phyloP scores from a whole-genome alignment of 2,113 vertebrate species.

The Origma solitaria region DNA sequence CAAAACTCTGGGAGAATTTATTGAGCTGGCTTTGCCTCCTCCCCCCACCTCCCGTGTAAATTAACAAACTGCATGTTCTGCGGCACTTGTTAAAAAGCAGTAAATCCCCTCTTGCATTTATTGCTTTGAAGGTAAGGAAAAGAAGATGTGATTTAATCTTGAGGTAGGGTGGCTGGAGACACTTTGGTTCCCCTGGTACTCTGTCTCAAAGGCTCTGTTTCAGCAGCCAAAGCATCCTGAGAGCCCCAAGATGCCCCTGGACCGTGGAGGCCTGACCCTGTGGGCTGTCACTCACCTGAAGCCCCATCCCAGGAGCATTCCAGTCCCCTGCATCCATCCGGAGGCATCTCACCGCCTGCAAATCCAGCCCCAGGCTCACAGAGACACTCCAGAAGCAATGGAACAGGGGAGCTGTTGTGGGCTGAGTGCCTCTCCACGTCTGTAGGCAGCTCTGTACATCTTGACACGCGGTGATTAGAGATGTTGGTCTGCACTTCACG shows the following conservation, averaged over 20 bases:
- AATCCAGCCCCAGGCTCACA: background rate
- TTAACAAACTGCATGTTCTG: slow-evolving; percentile 49
- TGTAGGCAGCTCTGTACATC: background rate
- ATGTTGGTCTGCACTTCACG: background rate
- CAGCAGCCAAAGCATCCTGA: background rate
- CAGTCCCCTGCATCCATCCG: background rate
- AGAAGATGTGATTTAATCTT: background rate
- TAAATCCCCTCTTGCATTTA: slow-evolving; percentile 22
- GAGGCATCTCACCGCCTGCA: background rate
- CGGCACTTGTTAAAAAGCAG: slow-evolving; percentile 48
- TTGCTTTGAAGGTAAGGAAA: background rate
- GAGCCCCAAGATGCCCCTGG: background rate
- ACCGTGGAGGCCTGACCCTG: fast-evolving
- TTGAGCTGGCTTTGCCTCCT: background rate
- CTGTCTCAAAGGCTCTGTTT: background rate
- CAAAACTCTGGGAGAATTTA: slow-evolving; percentile 48
- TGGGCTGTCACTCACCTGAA: fast-evolving
- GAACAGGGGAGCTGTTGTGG: background rate
- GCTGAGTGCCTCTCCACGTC: background rate
- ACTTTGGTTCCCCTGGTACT: background rate
- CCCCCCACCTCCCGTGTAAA: background rate
- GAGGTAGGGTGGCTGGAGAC: background rate
- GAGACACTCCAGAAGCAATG: background rate
- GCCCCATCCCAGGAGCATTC: background rate
- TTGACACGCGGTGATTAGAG: background rate